Conservation (phyloP, 1,140 invertebrate genomes). For the Tetragonula clypearis region DNA sequence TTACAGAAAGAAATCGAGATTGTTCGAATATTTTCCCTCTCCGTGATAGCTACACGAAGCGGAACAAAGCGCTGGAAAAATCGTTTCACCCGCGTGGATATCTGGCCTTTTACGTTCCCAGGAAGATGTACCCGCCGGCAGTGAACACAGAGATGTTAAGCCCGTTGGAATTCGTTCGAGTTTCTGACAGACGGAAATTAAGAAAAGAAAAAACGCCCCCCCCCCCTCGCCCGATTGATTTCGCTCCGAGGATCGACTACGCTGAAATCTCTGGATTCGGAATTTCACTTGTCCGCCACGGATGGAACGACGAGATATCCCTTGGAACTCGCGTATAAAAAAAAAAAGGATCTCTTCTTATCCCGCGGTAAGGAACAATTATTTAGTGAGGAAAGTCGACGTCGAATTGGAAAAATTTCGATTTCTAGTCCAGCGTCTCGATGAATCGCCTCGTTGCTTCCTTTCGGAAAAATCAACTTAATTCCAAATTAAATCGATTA, state of each 20-base stretch:
- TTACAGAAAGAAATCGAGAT: too few relatives aligned
- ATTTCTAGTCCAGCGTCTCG: background rate
- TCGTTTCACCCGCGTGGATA: background rate
- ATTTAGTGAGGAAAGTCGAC: background rate
- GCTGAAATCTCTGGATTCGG: background rate
- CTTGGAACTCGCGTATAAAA: background rate
- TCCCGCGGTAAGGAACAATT: background rate
- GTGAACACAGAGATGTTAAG: background rate
- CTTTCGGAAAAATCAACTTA: too few relatives aligned
- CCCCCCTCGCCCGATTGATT: background rate
- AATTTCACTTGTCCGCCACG: background rate
- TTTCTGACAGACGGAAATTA: slow-evolving; percentile 14
- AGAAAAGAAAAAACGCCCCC: slow-evolving; percentile 8
- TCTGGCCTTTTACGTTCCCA: background rate
- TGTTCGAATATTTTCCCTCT: too few relatives aligned
- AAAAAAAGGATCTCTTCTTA: background rate
- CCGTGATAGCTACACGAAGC: background rate
- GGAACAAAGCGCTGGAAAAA: background rate
- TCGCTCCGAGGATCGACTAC: background rate
- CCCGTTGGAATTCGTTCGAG: background rate
- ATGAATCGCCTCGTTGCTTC: too few relatives aligned
- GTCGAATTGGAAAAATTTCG: background rate
- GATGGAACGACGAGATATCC: background rate
- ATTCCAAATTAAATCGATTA: too few relatives aligned
- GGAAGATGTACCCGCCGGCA: background rate